A percentile compares a stretch with the other conserved stretches of the same genome.
Conservation (phyloP, 2,888 invertebrate species). For the Limnephilus lunatus region DNA sequence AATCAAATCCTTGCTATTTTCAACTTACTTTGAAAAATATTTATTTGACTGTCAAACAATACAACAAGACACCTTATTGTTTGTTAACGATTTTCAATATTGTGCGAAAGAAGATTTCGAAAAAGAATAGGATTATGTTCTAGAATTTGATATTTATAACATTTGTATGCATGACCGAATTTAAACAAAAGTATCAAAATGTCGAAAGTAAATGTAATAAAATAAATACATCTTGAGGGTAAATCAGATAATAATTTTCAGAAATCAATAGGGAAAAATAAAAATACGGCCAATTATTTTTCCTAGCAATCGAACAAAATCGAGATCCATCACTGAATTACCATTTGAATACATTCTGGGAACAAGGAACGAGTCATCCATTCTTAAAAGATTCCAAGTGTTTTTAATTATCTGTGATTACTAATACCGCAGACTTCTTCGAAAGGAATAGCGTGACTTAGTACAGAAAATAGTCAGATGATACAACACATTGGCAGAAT, state of each 20-base stretch:
- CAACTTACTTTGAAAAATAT: too few species aligned
- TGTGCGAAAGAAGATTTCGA: neutral
- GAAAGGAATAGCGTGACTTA: neutral
- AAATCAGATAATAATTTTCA: neutral
- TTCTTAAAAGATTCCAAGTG: neutral
- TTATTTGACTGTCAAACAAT: too few species aligned
- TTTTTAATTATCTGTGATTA: neutral
- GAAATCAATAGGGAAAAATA: neutral
- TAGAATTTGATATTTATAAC: neutral
- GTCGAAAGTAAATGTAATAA: neutral
- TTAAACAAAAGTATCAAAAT: neutral
- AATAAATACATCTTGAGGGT: neutral
- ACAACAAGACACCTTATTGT: too few species aligned
- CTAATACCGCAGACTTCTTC: neutral
- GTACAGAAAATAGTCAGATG: neutral
- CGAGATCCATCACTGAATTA: neutral
- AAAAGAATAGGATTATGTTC: neutral
- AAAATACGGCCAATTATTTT: neutral
- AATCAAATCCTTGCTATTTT: too few species aligned
- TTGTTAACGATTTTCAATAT: neutral
- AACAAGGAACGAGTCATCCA: neutral
- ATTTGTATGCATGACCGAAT: neutral
- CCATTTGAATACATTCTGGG: neutral
- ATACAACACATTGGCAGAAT: neutral
- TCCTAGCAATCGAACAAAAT: too few species aligned